Evolutionary conservation across 2,888 invertebrate genomes (phyloP).

Genomic region (Drosophila incognita): DNA sequence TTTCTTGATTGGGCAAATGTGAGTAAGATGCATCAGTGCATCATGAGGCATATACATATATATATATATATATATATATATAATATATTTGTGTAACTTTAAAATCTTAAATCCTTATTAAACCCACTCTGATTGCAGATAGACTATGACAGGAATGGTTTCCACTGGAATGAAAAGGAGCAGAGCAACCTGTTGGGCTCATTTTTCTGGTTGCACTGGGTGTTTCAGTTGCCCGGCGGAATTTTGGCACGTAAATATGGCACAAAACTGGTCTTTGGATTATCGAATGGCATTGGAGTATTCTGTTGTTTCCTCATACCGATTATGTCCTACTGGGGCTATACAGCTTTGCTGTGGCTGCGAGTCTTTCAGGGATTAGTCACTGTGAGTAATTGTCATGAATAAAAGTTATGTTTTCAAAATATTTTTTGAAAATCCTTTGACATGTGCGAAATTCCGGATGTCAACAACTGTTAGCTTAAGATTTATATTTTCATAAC

Average conservation of each 20-base stretch:
- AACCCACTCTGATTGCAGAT: conserved; percentile 58
- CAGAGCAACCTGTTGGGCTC: conserved; percentile 88
- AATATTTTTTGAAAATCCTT: neutral
- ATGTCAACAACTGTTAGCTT: neutral
- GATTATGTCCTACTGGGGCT: conserved; percentile 87
- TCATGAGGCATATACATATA: neutral
- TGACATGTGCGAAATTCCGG: no score
- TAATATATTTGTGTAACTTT: neutral
- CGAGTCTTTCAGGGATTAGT: conserved; percentile 89
- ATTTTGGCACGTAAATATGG: conserved; percentile 89
- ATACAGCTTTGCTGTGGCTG: conserved; percentile 86
- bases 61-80: neutral
- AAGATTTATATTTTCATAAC: no score
- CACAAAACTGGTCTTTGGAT: conserved; percentile 89
- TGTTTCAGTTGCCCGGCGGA: conserved; percentile 90
- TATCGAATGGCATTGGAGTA: conserved; percentile 88
- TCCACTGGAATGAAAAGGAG: conserved; percentile 88
- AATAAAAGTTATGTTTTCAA: neutral
- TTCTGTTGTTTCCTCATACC: conserved; percentile 89
- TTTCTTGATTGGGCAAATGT: conserved; percentile 75
- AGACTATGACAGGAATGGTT: conserved; percentile 81
- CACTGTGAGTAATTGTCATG: conserved; percentile 86
- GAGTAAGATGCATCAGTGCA: conserved; percentile 40
- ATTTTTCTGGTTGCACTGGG: conserved; percentile 91
- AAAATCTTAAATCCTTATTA: neutral